A percentile compares a stretch with the other conserved stretches of the same genome.
Conservation (phyloP, 1,140 invertebrate genomes). For the Tetraneura akinire region DNA sequence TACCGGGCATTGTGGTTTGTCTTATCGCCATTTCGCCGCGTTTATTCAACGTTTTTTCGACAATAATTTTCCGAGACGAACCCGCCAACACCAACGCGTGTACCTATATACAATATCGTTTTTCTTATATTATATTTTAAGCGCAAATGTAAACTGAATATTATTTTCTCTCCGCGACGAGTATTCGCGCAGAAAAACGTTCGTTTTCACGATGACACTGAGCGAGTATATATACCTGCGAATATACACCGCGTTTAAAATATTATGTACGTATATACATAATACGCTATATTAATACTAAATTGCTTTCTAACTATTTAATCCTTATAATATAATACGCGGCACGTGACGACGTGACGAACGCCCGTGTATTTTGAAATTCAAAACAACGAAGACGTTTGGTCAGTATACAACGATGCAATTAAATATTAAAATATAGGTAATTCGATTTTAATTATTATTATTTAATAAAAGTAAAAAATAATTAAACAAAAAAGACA, state of each 20-base stretch:
- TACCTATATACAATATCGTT: neutral
- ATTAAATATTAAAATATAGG: no score
- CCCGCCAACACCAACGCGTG: neutral
- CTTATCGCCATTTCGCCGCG: constrained; percentile 44
- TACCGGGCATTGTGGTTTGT: constrained; percentile 44
- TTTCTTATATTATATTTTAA: neutral
- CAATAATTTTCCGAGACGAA: constrained; percentile 45
- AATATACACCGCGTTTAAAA: neutral
- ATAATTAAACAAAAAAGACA: no score
- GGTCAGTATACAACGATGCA: neutral
- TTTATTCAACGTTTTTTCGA: constrained; percentile 50
- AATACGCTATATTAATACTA: neutral
- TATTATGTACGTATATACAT: neutral
- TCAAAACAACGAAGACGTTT: neutral
- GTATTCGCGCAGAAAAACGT: neutral
- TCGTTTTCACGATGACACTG: no score
- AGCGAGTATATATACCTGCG: neutral
- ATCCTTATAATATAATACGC: neutral
- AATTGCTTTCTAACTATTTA: neutral
- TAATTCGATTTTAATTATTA: no score
- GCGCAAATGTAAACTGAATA: neutral
- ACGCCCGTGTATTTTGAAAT: neutral
- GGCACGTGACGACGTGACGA: neutral
- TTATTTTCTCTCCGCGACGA: constrained; percentile 1
- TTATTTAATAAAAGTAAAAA: no score